Percentiles rank a stretch among this genome's conserved stretches.
Conservation (phyloP, 2,797 vertebrate genomes). For the Sebastes diaconus region DNA sequence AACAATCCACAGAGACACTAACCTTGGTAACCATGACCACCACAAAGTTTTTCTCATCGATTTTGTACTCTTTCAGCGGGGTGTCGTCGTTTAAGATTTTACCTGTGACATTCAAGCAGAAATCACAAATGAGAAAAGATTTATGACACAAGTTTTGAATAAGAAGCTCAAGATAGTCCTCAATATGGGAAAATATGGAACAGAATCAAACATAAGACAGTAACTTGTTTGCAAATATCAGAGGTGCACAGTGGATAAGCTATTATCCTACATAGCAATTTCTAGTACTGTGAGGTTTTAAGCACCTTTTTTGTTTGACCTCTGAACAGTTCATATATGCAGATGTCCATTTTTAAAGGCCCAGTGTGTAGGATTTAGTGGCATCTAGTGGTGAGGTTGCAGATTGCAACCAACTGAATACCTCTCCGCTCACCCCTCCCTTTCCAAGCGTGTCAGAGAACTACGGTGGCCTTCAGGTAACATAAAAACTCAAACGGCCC, state of each 20-base stretch:
- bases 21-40: constrained; percentile 88
- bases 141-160: not conserved
- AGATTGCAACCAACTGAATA: not conserved
- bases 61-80: constrained; percentile 83
- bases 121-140: not conserved
- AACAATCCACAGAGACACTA: constrained; percentile 3
- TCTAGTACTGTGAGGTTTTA: not conserved
- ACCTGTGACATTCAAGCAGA: constrained; percentile 62
- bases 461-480: not conserved
- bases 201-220: not conserved
- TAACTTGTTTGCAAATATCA: not conserved
- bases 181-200: not conserved
- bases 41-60: constrained; percentile 87
- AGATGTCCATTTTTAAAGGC: not conserved
- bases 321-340: not conserved
- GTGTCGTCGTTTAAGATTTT: constrained; percentile 86
- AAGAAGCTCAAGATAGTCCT: too few species aligned
- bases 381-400: not conserved
- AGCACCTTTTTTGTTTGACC: not conserved
- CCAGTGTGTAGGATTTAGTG: not conserved
- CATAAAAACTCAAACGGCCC: too few species aligned
- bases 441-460: not conserved
- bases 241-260: not conserved
- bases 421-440: not conserved
- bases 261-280: not conserved